Base-by-base conservation (phyloP, 2,888 invertebrate species). In the Odontomyia ornata region DNA sequence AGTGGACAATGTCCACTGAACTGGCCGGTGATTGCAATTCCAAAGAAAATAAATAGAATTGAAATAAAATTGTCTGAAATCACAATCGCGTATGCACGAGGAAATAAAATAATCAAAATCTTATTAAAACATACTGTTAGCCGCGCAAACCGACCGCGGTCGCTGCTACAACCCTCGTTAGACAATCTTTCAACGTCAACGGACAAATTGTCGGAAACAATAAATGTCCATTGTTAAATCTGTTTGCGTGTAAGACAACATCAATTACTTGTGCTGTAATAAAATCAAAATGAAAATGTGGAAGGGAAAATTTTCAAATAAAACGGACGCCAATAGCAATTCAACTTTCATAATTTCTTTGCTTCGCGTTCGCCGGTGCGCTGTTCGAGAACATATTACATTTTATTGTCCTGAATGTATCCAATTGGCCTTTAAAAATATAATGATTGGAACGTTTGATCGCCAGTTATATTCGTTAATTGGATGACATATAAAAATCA, bases 391-490 rank as follows among this genome's bases (percentile, higher is more conserved):
- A 15, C 13, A 21, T 60, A 60, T 60, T 60, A 71, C 36, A 71
- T 71, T 71, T 71, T 9, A 47, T 52, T 23, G n/a, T 71, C 56
- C 56, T 52, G 73, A 57, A 36, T 60, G 21, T 56, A 60, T 47
- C 18, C 73, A 60, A 73, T 73, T 36, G 76, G 36, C 62, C 57
- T 69, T 65, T 43, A 21, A 71, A 60, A 69, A 69, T 15, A 69
- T 57, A 76, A 57, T 60, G 46, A 25, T 71, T 71, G 57, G 76
- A 76, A 46, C 76, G 76, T 71, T 76, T 76, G 76, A 76, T 76
- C 76, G 60, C 25, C 76, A 65, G 47, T 76, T 76, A 76, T 71
- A 71, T 76, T 76, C 56, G 67, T 76, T 76, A 76, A 76, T 76
- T 60, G 71, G 56, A 36, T 25, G 25, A 36, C 30, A 43, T 71